Base-by-base conservation (phyloP, 2,113 vertebrate species). In the Albula glossodonta region DNA sequence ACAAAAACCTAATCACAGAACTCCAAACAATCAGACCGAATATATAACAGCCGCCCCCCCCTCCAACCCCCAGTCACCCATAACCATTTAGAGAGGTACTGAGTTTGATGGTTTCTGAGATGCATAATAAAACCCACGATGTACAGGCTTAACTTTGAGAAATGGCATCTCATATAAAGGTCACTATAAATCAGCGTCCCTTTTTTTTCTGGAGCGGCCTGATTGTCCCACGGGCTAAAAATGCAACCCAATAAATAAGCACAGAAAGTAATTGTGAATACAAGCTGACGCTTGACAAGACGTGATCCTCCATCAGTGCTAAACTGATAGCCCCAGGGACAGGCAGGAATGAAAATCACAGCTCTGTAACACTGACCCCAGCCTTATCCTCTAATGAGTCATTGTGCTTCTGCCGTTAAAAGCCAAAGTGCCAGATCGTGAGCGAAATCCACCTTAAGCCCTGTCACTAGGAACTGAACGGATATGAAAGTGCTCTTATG, bases 131-230 rank as follows among this genome's bases (percentile, higher is more conserved):
- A 93, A 93, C 88, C 87, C 92, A 87, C 84, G 88, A 89, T 88
- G 88, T 83, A 87, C 85, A 51, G 87, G 83, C 90, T 83, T 88
- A 87, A 86, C 49, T 83, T 89, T 90, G 91, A 91, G 89, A 87
- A 92, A 92, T 85, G 83, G 87, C 31, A 83, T 89, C 85, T 89
- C 22, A 83, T 88, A 86, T 91, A 93, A 94, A 93, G 94, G 93
- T 94, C 91, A 89, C 87, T 82, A 93, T 93, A 92, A 93, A 94
- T 94, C 93, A 93, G 74, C 50, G 86, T 84, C 70, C 89, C 79
- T 78, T 41, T 41, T 41, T 2, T 80, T 80, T 66, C 15, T 86
- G 66, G 84, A 66, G 78, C 31, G 49, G 7, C 22, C 13, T 63
- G 57, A 78, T 83, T 84, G 17, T 88, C 83, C 82, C 85, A 56